These are phyloP conservation scores for Neolamprologus sp. DNA, from an alignment of 2,113 vertebrate species.

Conservation along the genomic window DNA sequence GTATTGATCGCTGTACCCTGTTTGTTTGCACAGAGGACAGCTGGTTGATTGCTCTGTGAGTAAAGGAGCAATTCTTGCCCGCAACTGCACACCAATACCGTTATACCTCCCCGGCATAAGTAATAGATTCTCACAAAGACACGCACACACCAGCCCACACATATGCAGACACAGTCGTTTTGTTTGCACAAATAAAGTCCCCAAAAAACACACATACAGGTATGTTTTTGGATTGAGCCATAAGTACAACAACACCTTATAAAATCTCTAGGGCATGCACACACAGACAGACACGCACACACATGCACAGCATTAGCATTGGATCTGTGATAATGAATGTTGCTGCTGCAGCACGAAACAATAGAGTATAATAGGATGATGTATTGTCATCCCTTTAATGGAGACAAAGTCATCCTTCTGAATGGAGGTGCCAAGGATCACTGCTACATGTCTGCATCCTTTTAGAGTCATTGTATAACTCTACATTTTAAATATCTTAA, in stretches of 20 bases:
- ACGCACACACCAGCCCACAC: not conserved
- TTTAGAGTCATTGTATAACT: not conserved
- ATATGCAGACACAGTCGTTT: not conserved
- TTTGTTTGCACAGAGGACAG: slow-evolving; percentile 61
- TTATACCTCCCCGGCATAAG: slow-evolving; percentile 29
- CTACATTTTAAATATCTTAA: not conserved
- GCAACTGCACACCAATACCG: slow-evolving; percentile 6
- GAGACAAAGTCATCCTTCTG: slow-evolving; percentile 48
- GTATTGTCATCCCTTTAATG: slow-evolving; percentile 31
- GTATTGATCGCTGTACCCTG: slow-evolving; percentile 56
- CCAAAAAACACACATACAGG: not conserved
- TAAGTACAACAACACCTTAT: not conserved
- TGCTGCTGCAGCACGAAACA: slow-evolving; percentile 38
- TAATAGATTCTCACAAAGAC: slow-evolving; percentile 8
- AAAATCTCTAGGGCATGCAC: not conserved
- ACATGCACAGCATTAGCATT: slow-evolving; percentile 2
- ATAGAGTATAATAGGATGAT: slow-evolving; percentile 42
- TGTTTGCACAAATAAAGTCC: not conserved
- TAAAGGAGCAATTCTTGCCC: slow-evolving; percentile 43
- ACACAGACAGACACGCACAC: not conserved
- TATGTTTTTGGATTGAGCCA: not conserved
- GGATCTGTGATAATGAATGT: slow-evolving; percentile 26
- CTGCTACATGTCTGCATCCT: not conserved
- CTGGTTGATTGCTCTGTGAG: slow-evolving; percentile 59
- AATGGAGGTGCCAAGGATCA: not conserved